These are phyloP conservation scores for Parnassius apollo DNA, from an alignment of 2,888 invertebrate genomes.

Conservation along the genomic window DNA sequence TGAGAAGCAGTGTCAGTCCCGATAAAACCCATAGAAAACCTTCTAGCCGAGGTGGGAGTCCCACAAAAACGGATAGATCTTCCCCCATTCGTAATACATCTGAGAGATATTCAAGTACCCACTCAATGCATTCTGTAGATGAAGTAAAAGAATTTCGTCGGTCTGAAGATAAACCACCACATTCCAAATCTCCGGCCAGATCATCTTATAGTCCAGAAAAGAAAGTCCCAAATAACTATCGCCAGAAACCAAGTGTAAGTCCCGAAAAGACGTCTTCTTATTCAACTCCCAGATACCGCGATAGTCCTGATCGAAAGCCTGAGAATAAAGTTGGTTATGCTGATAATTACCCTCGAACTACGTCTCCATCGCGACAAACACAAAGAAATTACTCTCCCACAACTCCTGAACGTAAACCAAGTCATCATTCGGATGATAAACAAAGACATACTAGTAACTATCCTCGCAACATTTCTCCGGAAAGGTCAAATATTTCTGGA, in stretches of 20 bases:
- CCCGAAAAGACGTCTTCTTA: conserved; percentile 54
- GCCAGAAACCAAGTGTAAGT: conserved; percentile 50
- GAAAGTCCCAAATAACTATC: conserved; percentile 42
- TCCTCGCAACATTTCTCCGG: conserved; percentile 33
- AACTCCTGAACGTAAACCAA: conserved; percentile 35
- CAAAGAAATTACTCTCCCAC: conserved; percentile 32
- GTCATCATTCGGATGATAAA: conserved; percentile 31
- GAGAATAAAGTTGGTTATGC: conserved; percentile 26
- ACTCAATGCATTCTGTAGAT: conserved; percentile 49
- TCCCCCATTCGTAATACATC: conserved; percentile 56
- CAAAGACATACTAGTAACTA: conserved; percentile 28
- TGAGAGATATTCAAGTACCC: conserved; percentile 53
- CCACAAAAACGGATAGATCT: conserved; percentile 48
- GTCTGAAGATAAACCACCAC: conserved; percentile 49
- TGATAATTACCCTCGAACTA: conserved; percentile 30
- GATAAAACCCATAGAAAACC: conserved; percentile 63
- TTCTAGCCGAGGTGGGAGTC: conserved; percentile 60
- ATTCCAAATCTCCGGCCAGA: conserved; percentile 51
- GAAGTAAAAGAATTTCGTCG: conserved; percentile 51
- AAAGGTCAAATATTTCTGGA: conserved; percentile 25
- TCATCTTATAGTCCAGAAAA: conserved; percentile 51
- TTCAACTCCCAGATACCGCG: conserved; percentile 36
- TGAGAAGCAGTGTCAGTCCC: conserved; percentile 78
- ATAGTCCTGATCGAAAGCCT: conserved; percentile 46
- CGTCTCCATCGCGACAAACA: conserved; percentile 32